These are phyloP conservation scores for Sphaerophoria taeniata DNA, from an alignment of 2,888 invertebrate species.

Conservation along the genomic window DNA sequence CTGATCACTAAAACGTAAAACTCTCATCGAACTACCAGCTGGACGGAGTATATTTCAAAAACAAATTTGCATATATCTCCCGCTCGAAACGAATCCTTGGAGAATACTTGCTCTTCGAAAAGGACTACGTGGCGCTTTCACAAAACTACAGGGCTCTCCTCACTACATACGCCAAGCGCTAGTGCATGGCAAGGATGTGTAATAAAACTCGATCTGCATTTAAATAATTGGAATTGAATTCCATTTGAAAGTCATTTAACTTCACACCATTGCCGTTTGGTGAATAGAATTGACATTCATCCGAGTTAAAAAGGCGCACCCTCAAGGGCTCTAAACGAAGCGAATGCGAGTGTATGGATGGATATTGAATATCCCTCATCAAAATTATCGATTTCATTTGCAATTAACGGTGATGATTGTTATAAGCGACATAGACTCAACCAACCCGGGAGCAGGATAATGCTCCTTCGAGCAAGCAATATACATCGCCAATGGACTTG, in stretches of 20 bases:
- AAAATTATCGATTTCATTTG: constrained; percentile 73
- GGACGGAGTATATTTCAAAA: not conserved
- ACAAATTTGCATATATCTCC: constrained; percentile 31
- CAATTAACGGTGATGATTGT: constrained; percentile 74
- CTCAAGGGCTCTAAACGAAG: not conserved
- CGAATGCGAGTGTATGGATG: not conserved
- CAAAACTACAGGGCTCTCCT: not conserved
- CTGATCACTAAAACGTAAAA: not conserved
- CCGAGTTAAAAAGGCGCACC: constrained; percentile 37
- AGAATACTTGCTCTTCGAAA: constrained; percentile 7
- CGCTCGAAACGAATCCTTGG: constrained; percentile 11
- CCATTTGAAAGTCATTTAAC: constrained; percentile 75
- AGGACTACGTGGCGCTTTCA: constrained; percentile 18
- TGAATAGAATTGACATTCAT: constrained; percentile 74
- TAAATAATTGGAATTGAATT: constrained; percentile 75
- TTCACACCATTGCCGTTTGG: constrained; percentile 69
- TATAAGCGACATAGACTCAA: constrained; percentile 17
- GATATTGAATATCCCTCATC: constrained; percentile 41
- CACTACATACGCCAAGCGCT: not conserved
- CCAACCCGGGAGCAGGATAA: constrained; percentile 44
- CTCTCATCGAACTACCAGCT: not conserved
- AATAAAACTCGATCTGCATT: constrained; percentile 74
- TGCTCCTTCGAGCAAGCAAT: constrained; percentile 55
- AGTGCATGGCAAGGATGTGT: constrained; percentile 53
- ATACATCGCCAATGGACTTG: constrained; percentile 34